A percentile compares a stretch with the other conserved stretches of the same genome.
These are phyloP conservation scores for Planiliza haematocheilus DNA, from an alignment of 2,113 vertebrate species.

Conservation along the genomic window DNA sequence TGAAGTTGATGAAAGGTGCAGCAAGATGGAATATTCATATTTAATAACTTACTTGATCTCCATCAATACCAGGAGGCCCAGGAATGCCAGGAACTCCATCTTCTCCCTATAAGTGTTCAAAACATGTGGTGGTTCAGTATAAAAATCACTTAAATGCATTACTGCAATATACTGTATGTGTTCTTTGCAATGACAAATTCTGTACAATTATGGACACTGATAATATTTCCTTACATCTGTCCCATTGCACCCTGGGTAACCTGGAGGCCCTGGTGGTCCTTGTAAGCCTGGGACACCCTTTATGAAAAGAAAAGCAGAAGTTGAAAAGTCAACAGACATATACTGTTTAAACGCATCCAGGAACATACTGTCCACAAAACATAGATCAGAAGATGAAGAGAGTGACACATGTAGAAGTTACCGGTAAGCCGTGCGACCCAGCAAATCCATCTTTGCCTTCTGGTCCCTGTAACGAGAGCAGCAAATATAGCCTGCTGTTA, in stretches of 20 bases:
- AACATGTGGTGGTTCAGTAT: not conserved
- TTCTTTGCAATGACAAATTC: not conserved
- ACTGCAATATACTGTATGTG: too few relatives aligned
- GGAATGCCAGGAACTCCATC: constrained; percentile 55
- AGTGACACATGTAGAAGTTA: constrained; percentile 31
- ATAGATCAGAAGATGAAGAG: not conserved
- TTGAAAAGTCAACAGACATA: constrained; percentile 2
- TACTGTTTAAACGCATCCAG: not conserved
- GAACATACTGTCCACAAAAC: not conserved
- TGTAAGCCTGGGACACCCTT: constrained; percentile 76
- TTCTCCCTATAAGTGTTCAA: constrained; percentile 57
- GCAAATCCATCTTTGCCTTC: constrained; percentile 71
- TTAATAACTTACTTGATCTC: constrained; percentile 55
- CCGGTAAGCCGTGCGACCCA: constrained; percentile 73
- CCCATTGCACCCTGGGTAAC: constrained; percentile 72
- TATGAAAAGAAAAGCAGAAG: not conserved
- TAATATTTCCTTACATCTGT: constrained; percentile 64
- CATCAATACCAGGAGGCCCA: constrained; percentile 42
- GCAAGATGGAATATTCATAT: not conserved
- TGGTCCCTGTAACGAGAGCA: constrained; percentile 55
- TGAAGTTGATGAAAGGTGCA: not conserved
- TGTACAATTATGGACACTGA: not conserved
- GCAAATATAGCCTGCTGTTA: not conserved
- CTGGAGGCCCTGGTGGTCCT: constrained; percentile 54
- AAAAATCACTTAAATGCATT: too few relatives aligned